A percentile compares a stretch with the other conserved stretches of the same genome.
These are phyloP conservation scores for Salticus scenicus DNA, from an alignment of 2,888 invertebrate genomes.

Conservation along the genomic window DNA sequence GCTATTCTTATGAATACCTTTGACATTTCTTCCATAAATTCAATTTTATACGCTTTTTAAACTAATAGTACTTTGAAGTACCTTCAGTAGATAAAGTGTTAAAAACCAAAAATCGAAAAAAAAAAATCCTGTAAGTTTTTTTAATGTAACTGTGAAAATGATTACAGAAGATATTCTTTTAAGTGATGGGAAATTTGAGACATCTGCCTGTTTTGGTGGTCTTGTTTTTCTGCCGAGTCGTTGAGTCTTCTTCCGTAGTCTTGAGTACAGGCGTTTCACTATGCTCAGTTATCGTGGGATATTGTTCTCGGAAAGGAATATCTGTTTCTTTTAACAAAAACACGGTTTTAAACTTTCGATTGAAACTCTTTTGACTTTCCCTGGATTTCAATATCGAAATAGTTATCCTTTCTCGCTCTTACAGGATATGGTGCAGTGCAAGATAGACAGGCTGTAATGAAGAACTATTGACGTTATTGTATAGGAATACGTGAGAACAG, in stretches of 20 bases:
- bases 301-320: background rate
- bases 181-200: background rate
- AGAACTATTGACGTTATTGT: background rate
- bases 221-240: background rate
- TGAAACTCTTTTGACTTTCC: background rate
- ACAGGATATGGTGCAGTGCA: background rate
- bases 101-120: too few species aligned
- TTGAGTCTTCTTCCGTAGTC: background rate
- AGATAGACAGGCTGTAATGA: background rate
- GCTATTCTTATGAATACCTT: too few species aligned
- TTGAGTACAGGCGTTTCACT: background rate
- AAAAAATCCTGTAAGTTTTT: too few species aligned
- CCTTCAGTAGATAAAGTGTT: too few species aligned
- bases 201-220: background rate
- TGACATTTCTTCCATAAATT: too few species aligned
- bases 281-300: background rate
- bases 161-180: background rate
- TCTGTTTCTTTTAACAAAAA: background rate
- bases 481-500: conserved; percentile 6
- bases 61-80: too few species aligned
- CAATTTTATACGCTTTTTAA: too few species aligned
- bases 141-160: background rate
- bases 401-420: background rate
- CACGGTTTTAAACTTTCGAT: background rate
- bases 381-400: background rate